These are phyloP conservation scores for Gopherus evgoodei DNA, from an alignment of 2,113 vertebrate genomes.

Conservation along the genomic window DNA sequence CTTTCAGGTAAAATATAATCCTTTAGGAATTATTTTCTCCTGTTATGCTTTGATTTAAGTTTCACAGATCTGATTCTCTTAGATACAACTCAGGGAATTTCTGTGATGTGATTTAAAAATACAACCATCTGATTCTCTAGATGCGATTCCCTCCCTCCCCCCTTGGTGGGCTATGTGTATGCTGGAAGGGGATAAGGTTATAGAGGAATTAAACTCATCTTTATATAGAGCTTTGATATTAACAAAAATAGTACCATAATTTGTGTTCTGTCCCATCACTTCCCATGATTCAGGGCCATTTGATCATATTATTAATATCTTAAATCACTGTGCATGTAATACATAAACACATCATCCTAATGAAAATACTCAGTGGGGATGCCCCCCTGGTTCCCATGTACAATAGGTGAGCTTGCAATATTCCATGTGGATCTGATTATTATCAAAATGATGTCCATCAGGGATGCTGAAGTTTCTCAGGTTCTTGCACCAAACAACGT, in stretches of 20 bases:
- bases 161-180: neutral
- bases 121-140: neutral
- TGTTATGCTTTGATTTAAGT: neutral
- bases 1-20: neutral
- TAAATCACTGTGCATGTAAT: neutral
- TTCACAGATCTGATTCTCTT: neutral
- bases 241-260: rapidly evolving
- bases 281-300: neutral
- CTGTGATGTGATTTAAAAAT: neutral
- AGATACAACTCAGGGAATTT: neutral
- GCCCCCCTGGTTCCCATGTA: neutral
- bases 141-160: rapidly evolving
- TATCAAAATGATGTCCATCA: neutral
- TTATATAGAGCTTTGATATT: rapidly evolving
- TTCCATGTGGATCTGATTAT: neutral
- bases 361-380: neutral
- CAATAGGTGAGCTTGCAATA: neutral
- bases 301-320: neutral
- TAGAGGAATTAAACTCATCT: neutral
- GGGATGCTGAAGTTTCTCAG: neutral
- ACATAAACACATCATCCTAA: neutral
- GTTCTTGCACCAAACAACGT: neutral
- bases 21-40: neutral
- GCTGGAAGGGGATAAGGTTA: neutral
- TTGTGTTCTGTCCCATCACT: neutral